phyloP scores from a whole-genome alignment of 1,140 invertebrate species.

The Orius laevigatus region DNA sequence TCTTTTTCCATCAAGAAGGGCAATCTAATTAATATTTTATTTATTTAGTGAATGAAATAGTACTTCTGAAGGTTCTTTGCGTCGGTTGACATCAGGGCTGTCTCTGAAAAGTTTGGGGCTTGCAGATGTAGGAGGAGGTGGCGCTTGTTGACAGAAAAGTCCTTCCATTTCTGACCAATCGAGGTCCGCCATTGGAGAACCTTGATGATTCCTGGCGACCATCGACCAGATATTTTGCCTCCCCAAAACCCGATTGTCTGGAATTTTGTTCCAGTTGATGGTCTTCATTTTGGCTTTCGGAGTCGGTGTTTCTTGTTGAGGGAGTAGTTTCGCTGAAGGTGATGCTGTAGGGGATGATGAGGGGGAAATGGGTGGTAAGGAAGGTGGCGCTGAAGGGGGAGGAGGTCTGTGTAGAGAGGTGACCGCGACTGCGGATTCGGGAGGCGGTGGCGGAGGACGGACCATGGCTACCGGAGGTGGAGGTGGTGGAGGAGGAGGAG shows the following conservation, averaged over 20 bases:
- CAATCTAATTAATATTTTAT: slow-evolving; percentile 41
- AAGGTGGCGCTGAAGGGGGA: slow-evolving; percentile 23
- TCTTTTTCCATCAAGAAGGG: slow-evolving; percentile 79
- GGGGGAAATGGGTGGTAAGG: slow-evolving; percentile 26
- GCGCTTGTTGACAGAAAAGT: slow-evolving; percentile 72
- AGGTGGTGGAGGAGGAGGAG: slow-evolving; percentile 26
- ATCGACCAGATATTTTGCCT: slow-evolving; percentile 87
- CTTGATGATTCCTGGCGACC: slow-evolving; percentile 68
- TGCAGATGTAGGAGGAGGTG: slow-evolving; percentile 35
- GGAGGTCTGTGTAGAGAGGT: slow-evolving; percentile 16
- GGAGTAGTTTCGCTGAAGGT: slow-evolving; percentile 35
- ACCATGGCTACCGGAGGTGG: slow-evolving; percentile 27
- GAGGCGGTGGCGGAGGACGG: slow-evolving; percentile 27
- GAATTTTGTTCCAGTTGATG: slow-evolving; percentile 88
- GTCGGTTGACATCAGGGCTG: slow-evolving; percentile 23
- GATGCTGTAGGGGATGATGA: slow-evolving; percentile 24
- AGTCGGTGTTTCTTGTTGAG: slow-evolving; percentile 72
- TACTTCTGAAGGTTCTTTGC: slow-evolving; percentile 51
- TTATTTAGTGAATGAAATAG: background rate
- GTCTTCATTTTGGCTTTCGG: slow-evolving; percentile 90
- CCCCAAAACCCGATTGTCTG: slow-evolving; percentile 61
- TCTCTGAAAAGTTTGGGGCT: slow-evolving; percentile 26
- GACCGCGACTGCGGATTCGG: slow-evolving; percentile 27
- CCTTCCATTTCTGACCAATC: slow-evolving; percentile 88
- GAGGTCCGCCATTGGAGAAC: slow-evolving; percentile 56